Evolutionary conservation across 2,888 invertebrate genomes (phyloP).

Genomic region (Acleris cristana): DNA sequence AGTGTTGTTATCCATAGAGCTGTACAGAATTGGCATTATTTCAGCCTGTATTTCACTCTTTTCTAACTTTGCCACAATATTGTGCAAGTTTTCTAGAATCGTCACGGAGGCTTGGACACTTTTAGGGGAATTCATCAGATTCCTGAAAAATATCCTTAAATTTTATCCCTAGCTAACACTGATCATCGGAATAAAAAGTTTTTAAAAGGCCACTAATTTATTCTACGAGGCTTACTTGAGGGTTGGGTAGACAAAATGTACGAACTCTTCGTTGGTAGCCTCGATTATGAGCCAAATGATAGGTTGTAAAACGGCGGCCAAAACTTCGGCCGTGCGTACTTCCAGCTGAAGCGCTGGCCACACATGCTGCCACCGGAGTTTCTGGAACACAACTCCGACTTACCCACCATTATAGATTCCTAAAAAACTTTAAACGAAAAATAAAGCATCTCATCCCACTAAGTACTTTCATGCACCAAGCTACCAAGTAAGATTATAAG

Average conservation of each 20-base stretch:
- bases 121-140: constrained; percentile 90
- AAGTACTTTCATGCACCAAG: too few species aligned
- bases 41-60: constrained; percentile 91
- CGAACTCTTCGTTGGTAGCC: constrained; percentile 90
- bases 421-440: neutral
- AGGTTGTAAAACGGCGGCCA: constrained; percentile 93
- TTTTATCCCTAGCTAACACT: constrained; percentile 16
- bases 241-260: constrained; percentile 91
- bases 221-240: constrained; percentile 86
- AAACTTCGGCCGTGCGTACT: constrained; percentile 92
- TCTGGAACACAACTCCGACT: constrained; percentile 83
- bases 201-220: neutral
- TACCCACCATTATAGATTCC: neutral
- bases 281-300: constrained; percentile 93
- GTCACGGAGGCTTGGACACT: constrained; percentile 94
- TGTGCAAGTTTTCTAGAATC: constrained; percentile 94
- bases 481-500: neutral
- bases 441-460: too few species aligned
- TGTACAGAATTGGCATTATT: constrained; percentile 93
- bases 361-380: constrained; percentile 97
- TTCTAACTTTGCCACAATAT: constrained; percentile 94
- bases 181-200: neutral
- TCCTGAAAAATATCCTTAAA: constrained; percentile 72
- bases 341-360: constrained; percentile 95
- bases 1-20: constrained; percentile 93